Percentiles rank a stretch among this genome's conserved stretches.
These are phyloP conservation scores for Tragelaphus scriptus DNA, from an alignment of 2,113 vertebrate genomes.

Conservation along the genomic window DNA sequence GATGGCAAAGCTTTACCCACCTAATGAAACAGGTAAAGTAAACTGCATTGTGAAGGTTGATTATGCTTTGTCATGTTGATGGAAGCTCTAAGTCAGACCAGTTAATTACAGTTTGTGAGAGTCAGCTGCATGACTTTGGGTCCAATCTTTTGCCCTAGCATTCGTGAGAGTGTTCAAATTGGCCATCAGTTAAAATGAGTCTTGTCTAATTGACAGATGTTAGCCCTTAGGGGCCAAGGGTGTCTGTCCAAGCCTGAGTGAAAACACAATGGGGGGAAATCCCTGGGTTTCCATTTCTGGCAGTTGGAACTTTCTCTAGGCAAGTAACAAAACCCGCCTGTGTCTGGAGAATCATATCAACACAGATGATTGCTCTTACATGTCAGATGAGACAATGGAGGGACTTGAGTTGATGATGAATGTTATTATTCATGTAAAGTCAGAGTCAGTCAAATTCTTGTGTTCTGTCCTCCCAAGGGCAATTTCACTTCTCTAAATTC, in stretches of 20 bases:
- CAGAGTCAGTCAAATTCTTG: not conserved
- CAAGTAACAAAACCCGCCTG: not conserved
- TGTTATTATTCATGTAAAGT: not conserved
- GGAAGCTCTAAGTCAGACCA: slow-evolving; percentile 4
- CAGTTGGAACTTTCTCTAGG: not conserved
- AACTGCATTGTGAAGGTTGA: not conserved
- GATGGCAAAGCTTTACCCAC: not conserved
- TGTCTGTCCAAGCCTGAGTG: not conserved
- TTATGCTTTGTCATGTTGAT: not conserved
- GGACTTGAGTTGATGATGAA: not conserved
- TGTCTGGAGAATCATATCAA: not conserved
- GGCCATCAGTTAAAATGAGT: slow-evolving; percentile 3
- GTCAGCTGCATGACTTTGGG: not conserved
- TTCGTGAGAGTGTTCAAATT: not conserved
- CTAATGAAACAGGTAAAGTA: not conserved
- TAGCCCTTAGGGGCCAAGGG: not conserved
- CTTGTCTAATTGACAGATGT: not conserved
- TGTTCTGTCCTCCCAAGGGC: not conserved
- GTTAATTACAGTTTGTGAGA: slow-evolving; percentile 19
- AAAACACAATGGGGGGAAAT: not conserved
- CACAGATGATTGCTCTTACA: not conserved
- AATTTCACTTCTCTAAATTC: not conserved
- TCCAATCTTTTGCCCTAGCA: not conserved
- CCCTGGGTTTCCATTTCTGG: not conserved
- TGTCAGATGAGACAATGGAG: not conserved